Base-by-base conservation (phyloP, 1,140 invertebrate genomes). In the Solenopsis invicta region DNA sequence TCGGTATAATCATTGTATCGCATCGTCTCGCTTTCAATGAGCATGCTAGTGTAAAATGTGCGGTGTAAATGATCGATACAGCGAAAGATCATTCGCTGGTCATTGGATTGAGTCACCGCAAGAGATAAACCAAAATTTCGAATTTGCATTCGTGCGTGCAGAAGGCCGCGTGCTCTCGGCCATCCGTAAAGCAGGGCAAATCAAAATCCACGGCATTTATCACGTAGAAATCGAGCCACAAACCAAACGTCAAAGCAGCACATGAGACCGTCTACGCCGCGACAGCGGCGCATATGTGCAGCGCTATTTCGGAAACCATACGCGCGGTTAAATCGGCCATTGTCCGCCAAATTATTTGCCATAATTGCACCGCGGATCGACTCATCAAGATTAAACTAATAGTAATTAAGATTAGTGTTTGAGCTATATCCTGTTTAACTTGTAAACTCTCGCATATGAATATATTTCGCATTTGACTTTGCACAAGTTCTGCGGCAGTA, bases 191-290 rank as follows among this genome's bases (percentile, higher is more conserved):
- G 54, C 67, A 67, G 8, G 2, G 37, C 41, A 59, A 67, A 24
- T 41, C 52, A 29, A 45, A 41, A 24, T 59, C 34, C 34, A 18
- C 56, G 67, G 80, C 69, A 84, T 84, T 84, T 84, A 84, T 84
- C 80, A 84, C 80, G 72, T 84, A 72, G 69, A 84, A 84, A 84
- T 84, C 74, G 54, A 74, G 80, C 80, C 80, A 4, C 80, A 84
- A 84, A 84, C 80, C 80, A 84, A 84, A 84, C 54, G 80, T 84
- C 80, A 84, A 84, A 84, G 80, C 69, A 50, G 56, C 54, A 82
- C 80, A 71, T 12, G 54, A 56, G 52, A 29, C 37, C 69, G 52
- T 82, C 41, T 45, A 16, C 54, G 69, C 59, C 10, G 18, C 69
- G 45, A 75, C 80, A 75, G 41, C 41, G 18, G 41, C 24, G 41